Evolutionary conservation across 2,113 vertebrate species (phyloP).

Genomic region (Myiopsitta monachus): DNA sequence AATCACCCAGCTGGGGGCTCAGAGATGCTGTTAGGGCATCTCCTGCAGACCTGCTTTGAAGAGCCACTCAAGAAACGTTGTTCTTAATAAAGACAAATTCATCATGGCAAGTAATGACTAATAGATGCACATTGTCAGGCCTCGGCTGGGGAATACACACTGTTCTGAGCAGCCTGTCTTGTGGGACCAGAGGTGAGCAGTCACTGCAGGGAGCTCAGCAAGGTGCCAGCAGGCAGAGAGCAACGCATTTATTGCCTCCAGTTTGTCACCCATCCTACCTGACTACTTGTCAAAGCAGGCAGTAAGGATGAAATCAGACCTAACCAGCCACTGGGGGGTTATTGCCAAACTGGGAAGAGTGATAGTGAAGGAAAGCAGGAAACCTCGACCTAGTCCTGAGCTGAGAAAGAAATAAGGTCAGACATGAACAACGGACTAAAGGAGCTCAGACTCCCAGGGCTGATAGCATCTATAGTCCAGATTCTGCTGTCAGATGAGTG

Average conservation of each 20-base stretch:
- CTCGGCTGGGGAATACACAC: neutral
- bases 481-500: neutral
- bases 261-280: neutral
- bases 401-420: neutral
- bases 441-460: neutral
- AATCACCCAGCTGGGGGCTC: neutral
- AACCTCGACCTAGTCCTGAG: neutral
- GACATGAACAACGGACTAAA: neutral
- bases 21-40: neutral
- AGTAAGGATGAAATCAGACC: neutral
- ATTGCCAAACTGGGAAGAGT: neutral
- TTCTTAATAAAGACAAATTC: neutral
- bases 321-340: fast-evolving
- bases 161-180: neutral
- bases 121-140: neutral
- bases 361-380: neutral
- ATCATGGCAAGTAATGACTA: neutral
- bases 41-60: neutral
- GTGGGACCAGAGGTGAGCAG: neutral
- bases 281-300: neutral
- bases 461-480: neutral
- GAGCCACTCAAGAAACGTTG: neutral
- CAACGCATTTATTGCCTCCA: neutral
- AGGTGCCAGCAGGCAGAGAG: neutral
- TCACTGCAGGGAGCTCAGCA: neutral